These are phyloP conservation scores for Austrolebias charrua DNA, from an alignment of 2,797 vertebrate species.

Conservation along the genomic window DNA sequence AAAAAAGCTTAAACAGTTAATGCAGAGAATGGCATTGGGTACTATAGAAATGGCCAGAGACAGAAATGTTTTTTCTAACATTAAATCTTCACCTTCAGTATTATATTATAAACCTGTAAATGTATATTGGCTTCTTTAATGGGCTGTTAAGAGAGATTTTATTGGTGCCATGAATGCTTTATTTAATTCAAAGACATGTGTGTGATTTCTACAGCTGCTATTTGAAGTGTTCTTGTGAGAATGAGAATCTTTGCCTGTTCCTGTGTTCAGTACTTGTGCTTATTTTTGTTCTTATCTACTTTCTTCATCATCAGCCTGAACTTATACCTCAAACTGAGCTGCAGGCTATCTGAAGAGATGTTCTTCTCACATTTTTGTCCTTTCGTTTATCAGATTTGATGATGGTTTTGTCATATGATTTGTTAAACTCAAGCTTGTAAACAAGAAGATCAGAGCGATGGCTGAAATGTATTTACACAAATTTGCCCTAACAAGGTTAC, in stretches of 20 bases:
- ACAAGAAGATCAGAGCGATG: conserved; percentile 14
- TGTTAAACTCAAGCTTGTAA: conserved; percentile 21
- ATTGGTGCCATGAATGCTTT: not conserved
- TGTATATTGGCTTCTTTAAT: not conserved
- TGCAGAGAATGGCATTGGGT: not conserved
- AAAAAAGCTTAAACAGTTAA: not conserved
- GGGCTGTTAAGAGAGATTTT: not conserved
- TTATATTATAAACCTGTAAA: not conserved
- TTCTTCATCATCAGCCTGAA: not conserved
- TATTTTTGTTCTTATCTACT: too few species aligned
- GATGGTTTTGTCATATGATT: not conserved
- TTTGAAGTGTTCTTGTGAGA: not conserved
- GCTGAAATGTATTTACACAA: conserved; percentile 4
- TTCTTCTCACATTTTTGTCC: conserved; percentile 5
- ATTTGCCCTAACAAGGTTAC: conserved; percentile 14
- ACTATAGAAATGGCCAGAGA: not conserved
- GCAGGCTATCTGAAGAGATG: not conserved
- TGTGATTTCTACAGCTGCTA: not conserved
- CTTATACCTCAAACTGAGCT: too few species aligned
- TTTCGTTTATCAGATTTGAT: conserved; percentile 11
- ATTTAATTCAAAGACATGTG: not conserved
- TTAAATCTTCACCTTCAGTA: not conserved
- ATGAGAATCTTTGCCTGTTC: not conserved
- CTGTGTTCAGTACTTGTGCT: too few species aligned
- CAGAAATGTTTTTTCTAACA: not conserved